phyloP scores from a whole-genome alignment of 2,113 vertebrate species.

The Zeus faber region DNA sequence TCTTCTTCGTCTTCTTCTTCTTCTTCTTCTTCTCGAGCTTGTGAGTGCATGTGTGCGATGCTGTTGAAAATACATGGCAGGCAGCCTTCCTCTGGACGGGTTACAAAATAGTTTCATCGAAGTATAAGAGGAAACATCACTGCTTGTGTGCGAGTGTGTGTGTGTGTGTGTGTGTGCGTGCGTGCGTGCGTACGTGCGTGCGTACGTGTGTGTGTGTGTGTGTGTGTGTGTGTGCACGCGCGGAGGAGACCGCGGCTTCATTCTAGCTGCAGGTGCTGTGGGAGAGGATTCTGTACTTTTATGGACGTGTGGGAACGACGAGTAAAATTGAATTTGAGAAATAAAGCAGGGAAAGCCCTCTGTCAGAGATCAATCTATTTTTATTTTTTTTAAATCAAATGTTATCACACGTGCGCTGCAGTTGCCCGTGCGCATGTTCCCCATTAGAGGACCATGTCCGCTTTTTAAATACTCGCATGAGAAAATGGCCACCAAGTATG shows the following conservation, averaged over 20 bases:
- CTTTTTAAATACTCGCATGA: slow-evolving; percentile 60
- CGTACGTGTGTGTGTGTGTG: background rate
- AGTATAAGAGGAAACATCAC: slow-evolving; percentile 14
- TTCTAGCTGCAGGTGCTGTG: slow-evolving; percentile 27
- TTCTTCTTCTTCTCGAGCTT: too few species aligned
- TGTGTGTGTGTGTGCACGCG: background rate
- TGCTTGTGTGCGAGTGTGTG: background rate
- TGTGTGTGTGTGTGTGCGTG: background rate
- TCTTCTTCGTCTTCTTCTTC: too few species aligned
- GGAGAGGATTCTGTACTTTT: slow-evolving; percentile 3
- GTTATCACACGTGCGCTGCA: slow-evolving; percentile 30
- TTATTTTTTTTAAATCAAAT: slow-evolving; percentile 33
- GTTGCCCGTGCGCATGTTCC: slow-evolving; percentile 38
- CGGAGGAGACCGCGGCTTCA: background rate
- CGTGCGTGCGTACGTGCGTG: background rate
- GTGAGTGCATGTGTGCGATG: slow-evolving; percentile 13
- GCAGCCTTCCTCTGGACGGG: background rate
- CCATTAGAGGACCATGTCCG: slow-evolving; percentile 62
- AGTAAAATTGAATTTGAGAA: slow-evolving; percentile 12
- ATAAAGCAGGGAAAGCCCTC: slow-evolving; percentile 37
- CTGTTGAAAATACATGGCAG: slow-evolving; percentile 21
- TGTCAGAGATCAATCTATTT: slow-evolving; percentile 21
- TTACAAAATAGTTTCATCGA: slow-evolving; percentile 35
- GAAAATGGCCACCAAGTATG: slow-evolving; percentile 53
- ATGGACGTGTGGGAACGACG: background rate